These are phyloP conservation scores for Romanomermis culicivorax DNA, from an alignment of 2,888 invertebrate genomes.

Conservation along the genomic window DNA sequence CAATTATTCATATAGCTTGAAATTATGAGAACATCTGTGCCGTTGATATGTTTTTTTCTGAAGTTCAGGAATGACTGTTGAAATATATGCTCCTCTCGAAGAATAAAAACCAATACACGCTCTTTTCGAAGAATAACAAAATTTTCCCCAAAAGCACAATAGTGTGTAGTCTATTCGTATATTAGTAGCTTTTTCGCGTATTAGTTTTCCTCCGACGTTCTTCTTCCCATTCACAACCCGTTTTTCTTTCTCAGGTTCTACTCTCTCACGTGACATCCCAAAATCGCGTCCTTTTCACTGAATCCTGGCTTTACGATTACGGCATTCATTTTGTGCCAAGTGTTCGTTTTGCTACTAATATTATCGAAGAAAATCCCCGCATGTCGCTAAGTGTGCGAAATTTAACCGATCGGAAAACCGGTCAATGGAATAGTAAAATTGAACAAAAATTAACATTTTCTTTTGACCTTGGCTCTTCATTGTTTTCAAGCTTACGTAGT, in stretches of 20 bases:
- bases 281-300: slow-evolving; percentile 26
- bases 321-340: slow-evolving; percentile 15
- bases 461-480: not conserved
- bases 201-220: too few relatives aligned
- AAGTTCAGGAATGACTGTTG: not conserved
- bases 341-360: slow-evolving; percentile 23
- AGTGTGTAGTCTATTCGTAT: too few relatives aligned
- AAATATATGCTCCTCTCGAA: too few relatives aligned
- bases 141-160: too few relatives aligned
- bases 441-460: not conserved
- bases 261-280: slow-evolving; percentile 26
- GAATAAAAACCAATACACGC: not conserved
- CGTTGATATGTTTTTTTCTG: too few relatives aligned
- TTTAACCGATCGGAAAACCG: slow-evolving; percentile 27
- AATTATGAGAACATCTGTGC: too few relatives aligned
- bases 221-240: too few relatives aligned
- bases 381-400: slow-evolving; percentile 25
- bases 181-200: too few relatives aligned
- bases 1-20: not conserved
- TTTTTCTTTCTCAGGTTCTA: slow-evolving; percentile 15
- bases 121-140: not conserved
- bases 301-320: slow-evolving; percentile 28
- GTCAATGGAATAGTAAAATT: slow-evolving; percentile 19
- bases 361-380: slow-evolving; percentile 28
- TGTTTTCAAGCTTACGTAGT: slow-evolving; percentile 24